These are phyloP conservation scores for Enoplosus armatus DNA, from an alignment of 2,797 vertebrate species.

Conservation along the genomic window DNA sequence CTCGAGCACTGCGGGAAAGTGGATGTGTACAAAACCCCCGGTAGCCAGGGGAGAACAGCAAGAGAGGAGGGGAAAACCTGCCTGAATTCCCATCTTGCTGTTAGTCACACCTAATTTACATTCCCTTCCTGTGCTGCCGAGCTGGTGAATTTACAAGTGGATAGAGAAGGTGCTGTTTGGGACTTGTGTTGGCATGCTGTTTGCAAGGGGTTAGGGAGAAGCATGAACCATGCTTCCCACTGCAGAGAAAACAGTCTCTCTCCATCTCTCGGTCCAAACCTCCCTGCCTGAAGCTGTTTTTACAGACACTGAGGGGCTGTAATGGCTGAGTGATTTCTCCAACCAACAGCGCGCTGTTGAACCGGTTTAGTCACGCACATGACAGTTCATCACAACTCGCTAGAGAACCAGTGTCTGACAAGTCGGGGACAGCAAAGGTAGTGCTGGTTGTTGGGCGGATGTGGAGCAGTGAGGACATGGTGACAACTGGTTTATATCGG, in stretches of 20 bases:
- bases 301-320: constrained; percentile 74
- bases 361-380: constrained; percentile 79
- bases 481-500: constrained; percentile 47
- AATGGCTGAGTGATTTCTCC: constrained; percentile 79
- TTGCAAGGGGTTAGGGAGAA: constrained; percentile 73
- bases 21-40: constrained; percentile 78
- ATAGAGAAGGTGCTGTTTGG: constrained; percentile 78
- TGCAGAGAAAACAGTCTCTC: constrained; percentile 72
- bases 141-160: constrained; percentile 81
- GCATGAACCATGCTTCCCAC: constrained; percentile 65
- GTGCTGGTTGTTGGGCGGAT: constrained; percentile 46
- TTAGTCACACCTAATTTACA: constrained; percentile 86
- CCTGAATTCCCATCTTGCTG: constrained; percentile 78
- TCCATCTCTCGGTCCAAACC: constrained; percentile 66
- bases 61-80: constrained; percentile 61
- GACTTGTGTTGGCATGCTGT: constrained; percentile 79
- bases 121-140: constrained; percentile 79
- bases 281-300: constrained; percentile 75
- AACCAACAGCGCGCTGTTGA: constrained; percentile 60
- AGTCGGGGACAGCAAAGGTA: constrained; percentile 59
- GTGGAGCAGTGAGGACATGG: constrained; percentile 41
- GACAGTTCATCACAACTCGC: constrained; percentile 75
- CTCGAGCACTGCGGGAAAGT: constrained; percentile 74
- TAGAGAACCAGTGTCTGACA: constrained; percentile 75
- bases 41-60: constrained; percentile 71